These are phyloP conservation scores for Cyprinodon tularosa DNA, from an alignment of 2,113 vertebrate genomes.

Conservation along the genomic window DNA sequence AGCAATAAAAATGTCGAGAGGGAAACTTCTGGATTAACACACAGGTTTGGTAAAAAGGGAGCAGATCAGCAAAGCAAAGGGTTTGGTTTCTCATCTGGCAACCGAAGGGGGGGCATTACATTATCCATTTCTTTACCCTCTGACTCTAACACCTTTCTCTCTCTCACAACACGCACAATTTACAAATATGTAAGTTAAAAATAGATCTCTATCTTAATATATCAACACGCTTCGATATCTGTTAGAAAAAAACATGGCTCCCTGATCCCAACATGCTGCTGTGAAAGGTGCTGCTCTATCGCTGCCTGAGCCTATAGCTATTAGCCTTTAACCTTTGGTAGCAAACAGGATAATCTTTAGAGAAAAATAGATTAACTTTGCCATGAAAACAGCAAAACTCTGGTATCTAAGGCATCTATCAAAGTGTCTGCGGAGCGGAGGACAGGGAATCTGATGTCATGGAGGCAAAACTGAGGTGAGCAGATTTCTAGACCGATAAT, in stretches of 20 bases:
- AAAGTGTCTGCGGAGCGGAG: conserved; percentile 72
- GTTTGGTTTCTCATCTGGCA: background rate
- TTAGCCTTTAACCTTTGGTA: conserved; percentile 87
- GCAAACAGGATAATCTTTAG: conserved; percentile 80
- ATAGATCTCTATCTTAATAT: conserved; percentile 54
- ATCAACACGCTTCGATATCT: conserved; percentile 48
- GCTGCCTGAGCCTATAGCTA: conserved; percentile 19
- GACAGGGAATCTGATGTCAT: background rate
- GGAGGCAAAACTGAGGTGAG: background rate
- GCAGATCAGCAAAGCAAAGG: conserved; percentile 13
- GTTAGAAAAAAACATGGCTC: conserved; percentile 44
- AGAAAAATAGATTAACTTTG: conserved; percentile 82
- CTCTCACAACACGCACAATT: conserved; percentile 75
- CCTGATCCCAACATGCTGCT: conserved; percentile 33
- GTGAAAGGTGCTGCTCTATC: conserved; percentile 44
- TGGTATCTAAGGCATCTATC: conserved; percentile 75
- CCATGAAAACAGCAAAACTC: conserved; percentile 76
- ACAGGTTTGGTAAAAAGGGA: conserved; percentile 70
- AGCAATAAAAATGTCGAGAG: conserved; percentile 80
- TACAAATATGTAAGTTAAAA: conserved; percentile 76
- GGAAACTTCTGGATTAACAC: background rate
- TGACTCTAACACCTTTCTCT: conserved; percentile 12
- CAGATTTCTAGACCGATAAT: background rate
- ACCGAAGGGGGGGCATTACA: background rate
- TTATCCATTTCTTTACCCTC: background rate